Base-by-base conservation (phyloP, 2,888 invertebrate species). In the Dryomyza anilis region DNA sequence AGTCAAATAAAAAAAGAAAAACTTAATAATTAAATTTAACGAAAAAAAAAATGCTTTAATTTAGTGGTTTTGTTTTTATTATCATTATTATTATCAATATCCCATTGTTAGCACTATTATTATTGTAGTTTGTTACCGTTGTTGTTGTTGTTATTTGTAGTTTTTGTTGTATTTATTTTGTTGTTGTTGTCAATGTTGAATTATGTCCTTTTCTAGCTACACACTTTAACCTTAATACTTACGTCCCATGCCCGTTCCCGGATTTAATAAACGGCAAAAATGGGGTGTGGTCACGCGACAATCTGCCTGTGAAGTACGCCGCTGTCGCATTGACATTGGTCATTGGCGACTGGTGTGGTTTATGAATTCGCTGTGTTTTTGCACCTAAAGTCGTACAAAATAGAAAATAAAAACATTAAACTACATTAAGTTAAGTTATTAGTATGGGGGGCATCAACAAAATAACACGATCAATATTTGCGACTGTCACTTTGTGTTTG, bases 201-300 rank as follows among this genome's bases (percentile, higher is more conserved):
- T 30, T 46, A 30, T 45, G n/a, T 46, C 30, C 14, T 33, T 36
- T 21, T 29, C 23, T 36, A 23, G 39, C 48, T 61, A 66, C 70
- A 55, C 39, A 30, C 48, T 61, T 67, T 70, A 55, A 53, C 29
- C n/a, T 76, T 76, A 83, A 74, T 81, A 82, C 74, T 82, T 83
- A 70, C 83, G 81, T 64, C 77, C 78, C 63, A 78, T 74, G 56
- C 76, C 79, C 65, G 82, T 79, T 70, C 83, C 80, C 62, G 83
- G 83, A 78, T 83, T 83, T 56, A 83, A 76, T 68, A 81, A 74
- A 68, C 83, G 80, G 72, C 83, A 83, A 75, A 82, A 84, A 79
- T 84, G 83, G 69, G 83, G 82, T 68, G 80, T 79, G 70, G 82
- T 83, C 73, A 84, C 83, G 77, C 80, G 78, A 78, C 82, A 83